Conservation (phyloP, 2,888 invertebrate genomes). For the Cyaniris semiargus region DNA sequence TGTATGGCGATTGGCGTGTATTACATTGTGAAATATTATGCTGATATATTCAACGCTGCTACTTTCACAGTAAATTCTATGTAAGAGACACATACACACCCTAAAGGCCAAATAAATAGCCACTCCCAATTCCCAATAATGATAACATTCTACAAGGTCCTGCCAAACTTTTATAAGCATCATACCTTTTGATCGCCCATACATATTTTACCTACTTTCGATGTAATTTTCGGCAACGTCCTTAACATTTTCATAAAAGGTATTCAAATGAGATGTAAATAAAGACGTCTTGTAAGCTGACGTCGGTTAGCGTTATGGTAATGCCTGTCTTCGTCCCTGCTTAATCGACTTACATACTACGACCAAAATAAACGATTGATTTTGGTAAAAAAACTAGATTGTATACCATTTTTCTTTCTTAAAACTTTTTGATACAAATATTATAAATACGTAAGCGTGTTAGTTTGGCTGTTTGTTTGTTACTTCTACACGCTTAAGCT, state of each 20-base stretch:
- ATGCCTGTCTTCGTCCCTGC: slow-evolving; percentile 46
- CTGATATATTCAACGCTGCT: too few species aligned
- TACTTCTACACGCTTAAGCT: too few species aligned
- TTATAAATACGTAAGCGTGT: too few species aligned
- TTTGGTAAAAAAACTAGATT: not conserved
- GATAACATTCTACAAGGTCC: too few species aligned
- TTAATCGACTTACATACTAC: slow-evolving; percentile 38
- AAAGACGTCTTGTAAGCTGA: slow-evolving; percentile 49
- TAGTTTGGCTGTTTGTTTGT: too few species aligned
- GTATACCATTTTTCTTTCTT: too few species aligned
- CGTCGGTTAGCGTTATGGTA: slow-evolving; percentile 63
- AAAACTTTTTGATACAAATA: too few species aligned
- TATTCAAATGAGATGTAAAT: slow-evolving; percentile 67
- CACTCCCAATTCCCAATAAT: too few species aligned
- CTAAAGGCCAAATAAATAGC: too few species aligned
- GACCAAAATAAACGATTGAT: not conserved
- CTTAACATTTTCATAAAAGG: slow-evolving; percentile 47
- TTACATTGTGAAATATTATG: too few species aligned
- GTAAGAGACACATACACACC: too few species aligned
- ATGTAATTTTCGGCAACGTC: slow-evolving; percentile 1
- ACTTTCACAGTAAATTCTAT: too few species aligned
- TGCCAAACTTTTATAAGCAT: not conserved
- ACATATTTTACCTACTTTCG: not conserved
- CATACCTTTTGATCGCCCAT: not conserved
- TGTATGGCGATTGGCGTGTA: not conserved